Evolutionary conservation across 2,888 invertebrate genomes (phyloP).

Genomic region (Dermolepida albohirtum): DNA sequence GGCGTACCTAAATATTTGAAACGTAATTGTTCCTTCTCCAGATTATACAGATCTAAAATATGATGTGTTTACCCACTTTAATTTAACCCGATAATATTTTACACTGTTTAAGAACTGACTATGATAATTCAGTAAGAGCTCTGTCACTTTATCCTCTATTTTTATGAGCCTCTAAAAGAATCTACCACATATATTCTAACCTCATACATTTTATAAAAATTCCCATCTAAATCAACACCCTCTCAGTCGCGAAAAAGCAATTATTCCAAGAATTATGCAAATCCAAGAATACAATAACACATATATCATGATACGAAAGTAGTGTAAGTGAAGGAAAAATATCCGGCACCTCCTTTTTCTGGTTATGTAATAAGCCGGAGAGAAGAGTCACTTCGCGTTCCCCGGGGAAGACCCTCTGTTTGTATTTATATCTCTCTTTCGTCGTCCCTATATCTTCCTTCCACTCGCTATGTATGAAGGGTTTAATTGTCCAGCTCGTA

Average conservation of each 20-base stretch:
- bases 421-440: constrained; percentile 20
- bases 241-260: constrained; percentile 22
- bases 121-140: too few relatives aligned
- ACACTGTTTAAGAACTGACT: too few relatives aligned
- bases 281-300: constrained; percentile 44
- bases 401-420: constrained; percentile 13
- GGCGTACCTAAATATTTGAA: too few relatives aligned
- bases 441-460: neutral
- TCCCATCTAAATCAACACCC: constrained; percentile 35
- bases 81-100: too few relatives aligned
- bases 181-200: too few relatives aligned
- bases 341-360: constrained; percentile 50
- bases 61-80: too few relatives aligned
- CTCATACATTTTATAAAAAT: constrained; percentile 14
- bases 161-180: too few relatives aligned
- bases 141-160: too few relatives aligned
- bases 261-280: constrained; percentile 42
- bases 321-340: constrained; percentile 48
- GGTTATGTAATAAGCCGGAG: constrained; percentile 44
- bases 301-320: constrained; percentile 44
- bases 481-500: constrained; percentile 53
- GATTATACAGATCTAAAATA: too few relatives aligned
- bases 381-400: constrained; percentile 41
- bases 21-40: too few relatives aligned
- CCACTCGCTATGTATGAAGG: constrained; percentile 47